Evolutionary conservation across 2,888 invertebrate species (phyloP).

Genomic region (Monoplex corrugatus): DNA sequence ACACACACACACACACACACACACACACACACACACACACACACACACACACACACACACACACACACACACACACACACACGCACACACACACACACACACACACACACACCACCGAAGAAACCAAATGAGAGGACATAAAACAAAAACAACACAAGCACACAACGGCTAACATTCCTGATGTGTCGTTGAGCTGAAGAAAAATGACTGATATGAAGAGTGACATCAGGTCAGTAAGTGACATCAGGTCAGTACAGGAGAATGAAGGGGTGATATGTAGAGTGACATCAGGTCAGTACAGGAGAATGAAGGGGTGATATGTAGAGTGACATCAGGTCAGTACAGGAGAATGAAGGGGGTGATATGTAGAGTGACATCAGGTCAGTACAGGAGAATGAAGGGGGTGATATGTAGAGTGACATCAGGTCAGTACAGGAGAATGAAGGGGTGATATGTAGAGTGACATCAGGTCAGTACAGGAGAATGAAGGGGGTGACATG

Average conservation of each 20-base stretch:
- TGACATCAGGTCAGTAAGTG: not conserved
- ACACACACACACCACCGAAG: not conserved
- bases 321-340: too few relatives aligned
- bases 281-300: not conserved
- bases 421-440: too few relatives aligned
- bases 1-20: conserved; percentile 11
- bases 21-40: conserved; percentile 28
- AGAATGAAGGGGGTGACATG: too few relatives aligned
- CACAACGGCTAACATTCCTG: too few relatives aligned
- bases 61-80: conserved; percentile 2
- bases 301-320: not conserved
- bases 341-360: too few relatives aligned
- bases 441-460: too few relatives aligned
- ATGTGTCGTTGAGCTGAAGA: too few relatives aligned
- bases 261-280: not conserved
- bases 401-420: too few relatives aligned
- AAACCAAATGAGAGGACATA: not conserved
- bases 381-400: too few relatives aligned
- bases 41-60: conserved; percentile 12
- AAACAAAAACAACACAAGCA: not conserved
- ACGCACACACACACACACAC: not conserved
- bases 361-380: too few relatives aligned
- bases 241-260: not conserved
- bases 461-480: too few relatives aligned
- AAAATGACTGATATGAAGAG: too few relatives aligned